Conservation (phyloP, 2,113 vertebrate genomes). For the Corythornis madagascariensis region DNA sequence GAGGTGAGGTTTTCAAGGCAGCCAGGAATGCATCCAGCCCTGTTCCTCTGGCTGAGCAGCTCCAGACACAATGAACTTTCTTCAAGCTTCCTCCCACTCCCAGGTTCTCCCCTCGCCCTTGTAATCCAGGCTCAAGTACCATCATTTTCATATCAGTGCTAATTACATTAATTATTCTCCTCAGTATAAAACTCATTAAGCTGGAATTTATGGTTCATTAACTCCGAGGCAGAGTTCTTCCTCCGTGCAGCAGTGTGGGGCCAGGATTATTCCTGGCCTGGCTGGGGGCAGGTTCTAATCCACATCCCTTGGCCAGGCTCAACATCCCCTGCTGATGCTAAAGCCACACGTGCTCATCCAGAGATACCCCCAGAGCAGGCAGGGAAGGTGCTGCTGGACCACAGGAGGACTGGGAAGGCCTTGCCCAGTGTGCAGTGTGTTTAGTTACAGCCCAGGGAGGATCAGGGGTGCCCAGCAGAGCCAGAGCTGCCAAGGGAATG, state of each 20-base stretch:
- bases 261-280: slow-evolving; percentile 21
- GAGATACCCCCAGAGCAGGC: background rate
- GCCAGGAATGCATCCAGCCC: slow-evolving; percentile 42
- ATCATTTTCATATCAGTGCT: slow-evolving; percentile 64
- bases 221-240: slow-evolving; percentile 16
- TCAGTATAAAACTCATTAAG: slow-evolving; percentile 69
- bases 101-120: background rate
- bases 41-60: slow-evolving; percentile 13
- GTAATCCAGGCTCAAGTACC: background rate
- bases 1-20: slow-evolving; percentile 50
- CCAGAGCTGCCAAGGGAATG: background rate
- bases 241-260: background rate
- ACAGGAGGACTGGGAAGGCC: background rate
- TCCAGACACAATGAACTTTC: background rate
- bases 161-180: slow-evolving; percentile 75
- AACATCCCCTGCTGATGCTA: rapidly evolving
- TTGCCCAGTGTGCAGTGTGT: background rate
- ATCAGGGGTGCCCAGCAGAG: background rate
- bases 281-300: background rate
- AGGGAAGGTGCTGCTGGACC: background rate
- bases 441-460: background rate
- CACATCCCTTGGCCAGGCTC: background rate
- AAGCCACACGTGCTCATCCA: rapidly evolving
- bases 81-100: background rate
- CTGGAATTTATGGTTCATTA: slow-evolving; percentile 60